Base-by-base conservation (phyloP, 2,113 vertebrate genomes). In the Myodes glareolus region DNA sequence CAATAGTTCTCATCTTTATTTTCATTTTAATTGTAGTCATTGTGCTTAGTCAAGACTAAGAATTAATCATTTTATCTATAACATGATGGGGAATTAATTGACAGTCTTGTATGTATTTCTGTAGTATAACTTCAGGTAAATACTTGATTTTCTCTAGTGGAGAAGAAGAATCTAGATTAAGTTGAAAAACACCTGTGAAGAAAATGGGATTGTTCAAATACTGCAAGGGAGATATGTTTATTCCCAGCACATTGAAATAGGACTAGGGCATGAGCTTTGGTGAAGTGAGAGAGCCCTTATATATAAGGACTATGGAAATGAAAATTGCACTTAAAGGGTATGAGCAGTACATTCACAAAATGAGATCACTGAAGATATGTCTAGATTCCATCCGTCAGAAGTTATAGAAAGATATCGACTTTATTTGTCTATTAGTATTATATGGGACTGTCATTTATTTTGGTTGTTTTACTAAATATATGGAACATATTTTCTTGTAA, bases 181-280 rank as follows among this genome's bases (percentile, higher is more conserved):
- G 4, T 29, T 52, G 39, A 21, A n/a, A 94, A 84, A 47, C 36
- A 65, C 52, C 5, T 39, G 73, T 55, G 73, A 85, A 88, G 10
- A 10, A 70, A 23, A 0, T 23, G 9, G 25, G 14, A 65, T 36
- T 81, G 5, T n/a, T 94, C 7, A 61, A 39, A 3, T 80, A 52
- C 3, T n/a, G 78, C 31, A 42, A 77, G 58, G 63, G 36, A 75
- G 29, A 50, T 4, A 1, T 86, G 9, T 19, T 45, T 17, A 0
- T 2, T 47, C 1, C 9, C 8, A 70, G 2, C 29, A 4, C 11
- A n/a, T 12, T 58, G 29, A 58, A 14, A 2, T 11, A 6, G 23
- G 7, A 12, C 33, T 50, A 29, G 13, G 8, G 3, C 36, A 58
- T 25, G 45, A 21, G 14, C 2, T 42, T 45, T 27, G 65, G 2